phyloP scores from a whole-genome alignment of 2,888 invertebrate genomes.

The Hetaerina titia region DNA sequence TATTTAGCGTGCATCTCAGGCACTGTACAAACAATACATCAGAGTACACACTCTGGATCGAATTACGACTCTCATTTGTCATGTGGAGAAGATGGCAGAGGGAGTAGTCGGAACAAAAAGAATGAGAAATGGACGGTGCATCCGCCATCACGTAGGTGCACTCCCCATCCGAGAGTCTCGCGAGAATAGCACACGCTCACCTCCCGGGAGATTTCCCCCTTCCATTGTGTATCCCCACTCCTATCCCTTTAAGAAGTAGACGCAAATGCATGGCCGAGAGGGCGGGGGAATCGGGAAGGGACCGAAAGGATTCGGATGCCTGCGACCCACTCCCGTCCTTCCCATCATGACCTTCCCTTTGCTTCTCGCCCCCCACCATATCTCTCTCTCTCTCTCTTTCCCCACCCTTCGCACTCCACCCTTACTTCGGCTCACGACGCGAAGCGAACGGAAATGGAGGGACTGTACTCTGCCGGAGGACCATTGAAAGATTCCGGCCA shows the following conservation, averaged over 20 bases:
- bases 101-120: not conserved
- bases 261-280: not conserved
- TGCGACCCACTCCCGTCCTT: not conserved
- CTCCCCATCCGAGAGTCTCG: not conserved
- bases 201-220: not conserved
- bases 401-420: not conserved
- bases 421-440: not conserved
- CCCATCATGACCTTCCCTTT: not conserved
- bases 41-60: not conserved
- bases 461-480: not conserved
- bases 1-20: too few relatives aligned
- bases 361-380: not conserved
- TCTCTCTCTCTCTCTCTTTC: not conserved
- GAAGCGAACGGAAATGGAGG: conserved; percentile 1
- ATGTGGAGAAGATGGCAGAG: not conserved
- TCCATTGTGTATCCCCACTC: not conserved
- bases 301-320: conserved; percentile 3
- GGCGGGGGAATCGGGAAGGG: not conserved
- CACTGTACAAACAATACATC: not conserved
- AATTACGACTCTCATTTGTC: conserved; percentile 25
- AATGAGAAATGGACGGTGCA: not conserved
- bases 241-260: not conserved
- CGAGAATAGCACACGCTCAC: too few relatives aligned
- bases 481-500: not conserved
- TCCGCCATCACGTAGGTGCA: conserved; percentile 1